Evolutionary conservation across 2,113 vertebrate genomes (phyloP).

Genomic region (Lontra canadensis): DNA sequence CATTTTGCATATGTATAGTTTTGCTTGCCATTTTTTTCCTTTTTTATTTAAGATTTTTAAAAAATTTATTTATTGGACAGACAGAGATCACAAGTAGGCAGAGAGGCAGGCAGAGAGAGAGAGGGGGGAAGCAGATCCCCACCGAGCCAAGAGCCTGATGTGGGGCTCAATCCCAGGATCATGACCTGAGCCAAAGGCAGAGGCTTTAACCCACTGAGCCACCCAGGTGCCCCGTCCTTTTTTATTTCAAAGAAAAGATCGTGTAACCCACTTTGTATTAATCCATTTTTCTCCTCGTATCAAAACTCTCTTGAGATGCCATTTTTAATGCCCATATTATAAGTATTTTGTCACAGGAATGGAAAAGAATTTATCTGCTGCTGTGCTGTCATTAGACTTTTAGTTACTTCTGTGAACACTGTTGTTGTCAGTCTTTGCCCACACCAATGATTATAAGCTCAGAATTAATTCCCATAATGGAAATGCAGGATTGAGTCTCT

Average conservation of each 20-base stretch:
- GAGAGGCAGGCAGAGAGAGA: no score
- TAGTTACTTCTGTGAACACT: neutral
- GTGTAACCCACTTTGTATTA: neutral
- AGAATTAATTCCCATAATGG: neutral
- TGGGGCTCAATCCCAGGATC: no score
- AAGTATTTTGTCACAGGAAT: neutral
- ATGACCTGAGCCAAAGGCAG: no score
- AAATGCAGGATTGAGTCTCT: neutral
- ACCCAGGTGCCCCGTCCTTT: neutral
- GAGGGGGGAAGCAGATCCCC: no score
- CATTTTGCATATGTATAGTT: neutral
- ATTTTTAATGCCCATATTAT: neutral
- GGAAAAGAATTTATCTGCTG: neutral
- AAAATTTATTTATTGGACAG: no score
- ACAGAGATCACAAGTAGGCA: no score
- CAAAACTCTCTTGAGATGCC: neutral
- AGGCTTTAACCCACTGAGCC: no score
- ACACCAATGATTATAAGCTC: neutral
- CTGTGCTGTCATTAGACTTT: neutral
- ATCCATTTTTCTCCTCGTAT: neutral
- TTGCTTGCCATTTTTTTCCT: neutral
- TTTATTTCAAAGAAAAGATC: neutral
- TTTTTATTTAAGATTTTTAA: neutral
- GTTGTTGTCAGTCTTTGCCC: neutral
- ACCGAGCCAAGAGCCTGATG: no score